Evolutionary conservation across 2,888 invertebrate genomes (phyloP), one percentile per base, ranked within the genome.

Genomic region (Hanleya hanleyi): DNA sequence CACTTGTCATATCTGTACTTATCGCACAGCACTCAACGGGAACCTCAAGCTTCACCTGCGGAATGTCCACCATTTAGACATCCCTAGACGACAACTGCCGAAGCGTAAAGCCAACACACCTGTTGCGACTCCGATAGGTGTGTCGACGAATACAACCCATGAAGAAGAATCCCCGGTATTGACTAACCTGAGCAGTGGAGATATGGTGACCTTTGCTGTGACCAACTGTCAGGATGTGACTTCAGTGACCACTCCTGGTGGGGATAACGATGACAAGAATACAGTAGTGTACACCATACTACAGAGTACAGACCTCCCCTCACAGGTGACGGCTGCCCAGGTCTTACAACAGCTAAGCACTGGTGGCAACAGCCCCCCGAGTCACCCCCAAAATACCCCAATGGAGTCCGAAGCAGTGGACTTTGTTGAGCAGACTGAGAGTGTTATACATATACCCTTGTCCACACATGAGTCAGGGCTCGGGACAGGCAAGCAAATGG

Each of bases 41-140:
- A 64, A 64, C 9, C 29, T 64, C 18, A 64, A 64, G 35, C 37
- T 64, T 5, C 64, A 64, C 26, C 15, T 64, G 9, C 18, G 35
- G 12, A 64, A 64, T 36, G 64, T 64, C 29, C 64, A 64, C 29
- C 64, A 64, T 26, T 18, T 64, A 15, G 26, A 64, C 9, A 32
- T 64, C 5, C 64, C 64, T 7, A 57, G 29, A 57, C 22, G 32
- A 3, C 22, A 29, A 26, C 1, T 29, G 32, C 2, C 29, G 22
- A 29, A 29, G 22, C 4, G 57, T 15, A 57, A 57, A 57, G 32
- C 26, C 26, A 32, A 57, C 26, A 57, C 57, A 4, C 22, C 32
- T 57, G 29, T 9, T 4, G 15, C 22, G 4, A 3, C 22, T 4
- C 22, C 15, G 22, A 32, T 15, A 15, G 57, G 15, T 26, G 29